These are phyloP conservation scores for Philypnodon macrostomus DNA, from an alignment of 2,797 vertebrate species.

Conservation along the genomic window DNA sequence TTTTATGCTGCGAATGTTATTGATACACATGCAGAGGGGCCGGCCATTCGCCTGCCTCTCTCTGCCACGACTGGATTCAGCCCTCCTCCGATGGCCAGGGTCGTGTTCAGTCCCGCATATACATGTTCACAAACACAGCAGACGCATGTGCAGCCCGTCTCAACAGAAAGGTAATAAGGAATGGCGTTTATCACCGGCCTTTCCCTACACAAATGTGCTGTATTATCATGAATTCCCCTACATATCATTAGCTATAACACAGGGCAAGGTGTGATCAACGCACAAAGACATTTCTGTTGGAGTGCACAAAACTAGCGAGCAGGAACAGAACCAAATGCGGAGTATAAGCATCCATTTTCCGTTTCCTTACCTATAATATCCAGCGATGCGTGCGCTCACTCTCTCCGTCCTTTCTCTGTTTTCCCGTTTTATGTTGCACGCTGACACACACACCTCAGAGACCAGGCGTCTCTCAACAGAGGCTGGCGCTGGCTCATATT, in stretches of 20 bases:
- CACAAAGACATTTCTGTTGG: conserved; percentile 71
- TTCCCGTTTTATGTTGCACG: conserved; percentile 71
- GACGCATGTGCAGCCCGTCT: conserved; percentile 61
- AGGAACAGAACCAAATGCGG: conserved; percentile 59
- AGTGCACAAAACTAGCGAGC: conserved; percentile 65
- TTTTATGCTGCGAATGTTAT: conserved; percentile 71
- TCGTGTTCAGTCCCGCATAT: conserved; percentile 52
- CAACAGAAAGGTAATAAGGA: conserved; percentile 53
- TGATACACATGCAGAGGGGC: conserved; percentile 73
- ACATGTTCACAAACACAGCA: conserved; percentile 54
- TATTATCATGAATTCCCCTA: conserved; percentile 56
- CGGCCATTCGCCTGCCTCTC: conserved; percentile 45
- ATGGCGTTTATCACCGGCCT: conserved; percentile 72
- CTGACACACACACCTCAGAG: conserved; percentile 67
- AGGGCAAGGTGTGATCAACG: conserved; percentile 53
- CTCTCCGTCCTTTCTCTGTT: conserved; percentile 62
- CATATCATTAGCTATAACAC: conserved; percentile 58
- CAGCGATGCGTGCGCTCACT: conserved; percentile 74
- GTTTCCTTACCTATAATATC: conserved; percentile 80
- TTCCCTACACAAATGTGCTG: conserved; percentile 68
- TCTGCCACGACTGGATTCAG: conserved; percentile 40
- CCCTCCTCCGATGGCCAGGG: conserved; percentile 43
- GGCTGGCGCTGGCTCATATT: conserved; percentile 70
- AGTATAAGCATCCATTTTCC: conserved; percentile 73
- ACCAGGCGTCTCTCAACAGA: conserved; percentile 63